These are phyloP conservation scores for Chymomyza procnemis DNA, from an alignment of 2,888 invertebrate species.

Conservation along the genomic window DNA sequence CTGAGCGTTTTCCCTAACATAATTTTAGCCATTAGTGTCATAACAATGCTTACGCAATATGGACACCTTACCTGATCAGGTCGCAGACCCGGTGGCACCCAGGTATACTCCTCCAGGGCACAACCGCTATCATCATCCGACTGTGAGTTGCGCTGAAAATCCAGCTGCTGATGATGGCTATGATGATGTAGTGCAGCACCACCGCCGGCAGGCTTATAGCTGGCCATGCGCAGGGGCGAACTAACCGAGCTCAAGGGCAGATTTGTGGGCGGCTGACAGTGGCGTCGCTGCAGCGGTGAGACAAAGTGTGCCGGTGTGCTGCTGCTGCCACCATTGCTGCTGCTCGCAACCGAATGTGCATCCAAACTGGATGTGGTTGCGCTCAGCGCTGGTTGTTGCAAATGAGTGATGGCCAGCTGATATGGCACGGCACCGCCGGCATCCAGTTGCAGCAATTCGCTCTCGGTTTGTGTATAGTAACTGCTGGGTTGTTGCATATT, in stretches of 20 bases:
- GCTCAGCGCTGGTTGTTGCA: conserved; percentile 35
- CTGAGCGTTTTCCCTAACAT: too few species aligned
- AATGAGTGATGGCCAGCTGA: conserved; percentile 46
- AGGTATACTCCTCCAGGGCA: conserved; percentile 97
- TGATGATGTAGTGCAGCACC: conserved; percentile 55
- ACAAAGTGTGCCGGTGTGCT: conserved; percentile 71
- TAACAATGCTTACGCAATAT: not conserved
- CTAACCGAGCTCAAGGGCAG: conserved; percentile 74
- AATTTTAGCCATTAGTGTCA: not conserved
- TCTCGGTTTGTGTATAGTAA: conserved; percentile 77
- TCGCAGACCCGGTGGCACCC: conserved; percentile 97
- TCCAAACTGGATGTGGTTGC: conserved; percentile 52
- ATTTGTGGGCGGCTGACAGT: conserved; percentile 67
- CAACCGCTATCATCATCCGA: conserved; percentile 99
- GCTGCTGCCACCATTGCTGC: conserved; percentile 57
- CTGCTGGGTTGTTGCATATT: conserved; percentile 73
- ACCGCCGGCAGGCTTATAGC: conserved; percentile 70
- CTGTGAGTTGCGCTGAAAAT: conserved; percentile 91
- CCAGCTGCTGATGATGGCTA: conserved; percentile 79
- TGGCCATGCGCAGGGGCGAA: conserved; percentile 74
- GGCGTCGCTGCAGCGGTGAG: conserved; percentile 78
- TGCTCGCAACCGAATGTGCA: conserved; percentile 52
- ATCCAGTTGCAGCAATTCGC: conserved; percentile 76
- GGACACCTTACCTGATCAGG: conserved; percentile 91
- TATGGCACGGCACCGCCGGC: conserved; percentile 63